Base-by-base conservation (phyloP, 1,140 invertebrate species). In the Stenopsyche tienmushanensis region DNA sequence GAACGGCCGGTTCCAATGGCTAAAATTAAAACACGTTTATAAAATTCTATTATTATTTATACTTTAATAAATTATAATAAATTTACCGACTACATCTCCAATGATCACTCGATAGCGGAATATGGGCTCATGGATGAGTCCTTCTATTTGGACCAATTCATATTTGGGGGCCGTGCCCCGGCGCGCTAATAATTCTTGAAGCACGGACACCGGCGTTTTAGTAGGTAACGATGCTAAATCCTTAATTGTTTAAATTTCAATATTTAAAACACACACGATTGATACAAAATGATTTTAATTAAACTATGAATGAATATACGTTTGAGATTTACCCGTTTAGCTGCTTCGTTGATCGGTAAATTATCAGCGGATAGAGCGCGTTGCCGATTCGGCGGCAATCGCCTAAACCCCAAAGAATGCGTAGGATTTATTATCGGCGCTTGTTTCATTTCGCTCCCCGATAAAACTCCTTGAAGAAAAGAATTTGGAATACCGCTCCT, bases 101-200 rank as follows among this genome's bases (percentile, higher is more conserved):
- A 94, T 92, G 25, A 91, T 93, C 1, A 96, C 92, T n/a, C 93
- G 81, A 77, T 97, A 97, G 50, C 94, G 88, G 80, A 98, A 98
- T 1, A 93, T 96, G 1, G 96, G 96, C 74, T 97, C 95, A 81
- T 97, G 94, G 29, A 97, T 93, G 71, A 93, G 93, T 2, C 96
- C 96, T 74, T 98, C 95, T 71, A 97, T 95, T 77, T 97, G 94
- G 42, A 98, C 88, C 42, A 98, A 80, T 75, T 97, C 94, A 81
- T 97, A 98, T 74, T 95, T 96, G 0, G 95, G 94, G 26, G 93
- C 94, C n/a, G 94, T 92, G 10, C 93, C 93, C 59, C 93, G 85
- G 2, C 93, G 87, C 52, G 92, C 94, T 70, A 96, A 84, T 44
- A 97, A 79, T 77, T 98, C 95, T 82, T 98, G 95, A 1, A 98